A percentile compares a stretch with the other conserved stretches of the same genome.
phyloP scores from a whole-genome alignment of 2,797 vertebrate genomes.

The Eulemur albifrons region DNA sequence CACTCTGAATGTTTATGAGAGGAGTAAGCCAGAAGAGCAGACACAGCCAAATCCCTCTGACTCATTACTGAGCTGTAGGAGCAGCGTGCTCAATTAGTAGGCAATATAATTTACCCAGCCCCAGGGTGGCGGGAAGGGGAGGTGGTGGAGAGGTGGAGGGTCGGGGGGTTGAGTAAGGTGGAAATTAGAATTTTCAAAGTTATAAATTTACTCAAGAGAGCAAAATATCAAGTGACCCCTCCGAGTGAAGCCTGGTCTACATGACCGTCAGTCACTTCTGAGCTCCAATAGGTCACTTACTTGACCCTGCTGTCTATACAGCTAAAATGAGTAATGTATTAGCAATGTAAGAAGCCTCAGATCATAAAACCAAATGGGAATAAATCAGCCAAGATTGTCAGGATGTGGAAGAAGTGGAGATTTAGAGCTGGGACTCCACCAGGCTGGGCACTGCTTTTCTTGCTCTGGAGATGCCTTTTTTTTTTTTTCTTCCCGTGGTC shows the following conservation, averaged over 20 bases:
- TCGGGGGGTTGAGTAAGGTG: neutral
- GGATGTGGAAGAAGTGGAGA: slow-evolving; percentile 45
- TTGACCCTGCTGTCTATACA: slow-evolving; percentile 67
- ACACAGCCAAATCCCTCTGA: slow-evolving; percentile 69
- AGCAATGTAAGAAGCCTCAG: slow-evolving; percentile 65
- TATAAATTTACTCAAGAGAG: slow-evolving; percentile 51
- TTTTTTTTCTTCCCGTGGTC: neutral
- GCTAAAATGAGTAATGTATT: slow-evolving; percentile 69
- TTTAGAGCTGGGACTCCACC: slow-evolving; percentile 47
- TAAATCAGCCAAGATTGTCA: slow-evolving; percentile 67
- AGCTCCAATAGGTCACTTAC: slow-evolving; percentile 34
- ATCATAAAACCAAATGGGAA: slow-evolving; percentile 66
- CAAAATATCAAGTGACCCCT: slow-evolving; percentile 8
- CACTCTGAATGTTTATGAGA: slow-evolving; percentile 76
- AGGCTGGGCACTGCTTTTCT: neutral
- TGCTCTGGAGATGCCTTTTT: neutral
- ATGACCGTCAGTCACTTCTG: slow-evolving; percentile 40
- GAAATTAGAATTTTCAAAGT: slow-evolving; percentile 54
- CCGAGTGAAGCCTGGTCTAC: slow-evolving; percentile 46
- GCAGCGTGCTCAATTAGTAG: slow-evolving; percentile 57
- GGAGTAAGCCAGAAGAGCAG: slow-evolving; percentile 62
- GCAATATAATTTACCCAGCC: slow-evolving; percentile 58
- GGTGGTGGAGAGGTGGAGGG: neutral
- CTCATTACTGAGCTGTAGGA: slow-evolving; percentile 67
- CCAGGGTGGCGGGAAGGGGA: neutral